Base-by-base conservation (phyloP, 2,797 vertebrate species). In the Scolopax bukidnonensis region DNA sequence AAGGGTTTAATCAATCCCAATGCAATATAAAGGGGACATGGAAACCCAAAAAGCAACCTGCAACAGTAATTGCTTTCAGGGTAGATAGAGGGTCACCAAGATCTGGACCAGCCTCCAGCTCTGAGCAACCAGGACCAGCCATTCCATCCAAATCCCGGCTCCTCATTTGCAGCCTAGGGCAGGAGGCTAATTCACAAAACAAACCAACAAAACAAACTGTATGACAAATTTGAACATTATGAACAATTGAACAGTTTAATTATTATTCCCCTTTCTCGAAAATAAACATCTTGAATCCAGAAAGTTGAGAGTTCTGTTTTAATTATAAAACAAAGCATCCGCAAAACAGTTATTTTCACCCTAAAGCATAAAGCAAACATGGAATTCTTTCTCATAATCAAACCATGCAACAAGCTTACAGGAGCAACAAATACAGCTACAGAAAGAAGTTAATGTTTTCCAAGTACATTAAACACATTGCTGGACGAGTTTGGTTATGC, bases 401-500 rank as follows among this genome's bases (percentile, higher is more conserved):
- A 86, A 75, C 51, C n/a, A 54, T 11, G 20, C 64, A 87, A 32
- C 24, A 79, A 60, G 40, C 79, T 95, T 80, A 91, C 33, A 78
- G 59, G 32, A 87, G 59, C 32, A 87, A 93, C 24, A 91, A 82
- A 59, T 54, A 76, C n/a, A 89, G 60, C 54, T 76, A 82, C 24
- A 71, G 32, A 86, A 79, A 84, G n/a, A 76, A 95, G 90, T 96
- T 97, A 96, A 96, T 93, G 40, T 94, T 94, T 96, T 87, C 80
- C 67, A 92, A 89, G 56, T 41, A 82, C 40, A 47, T 90, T 88
- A 84, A 93, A 88, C 50, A 83, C 56, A 59, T 48, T 93, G 95
- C 77, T 87, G 36, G 81, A 51, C 90, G 92, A 79, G 74, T 56
- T 30, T 74, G 32, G 90, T 84, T 92, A 95, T 50, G 91, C 93